Conservation (phyloP, 2,113 vertebrate species). For the Nothocercus nigrocapillus region DNA sequence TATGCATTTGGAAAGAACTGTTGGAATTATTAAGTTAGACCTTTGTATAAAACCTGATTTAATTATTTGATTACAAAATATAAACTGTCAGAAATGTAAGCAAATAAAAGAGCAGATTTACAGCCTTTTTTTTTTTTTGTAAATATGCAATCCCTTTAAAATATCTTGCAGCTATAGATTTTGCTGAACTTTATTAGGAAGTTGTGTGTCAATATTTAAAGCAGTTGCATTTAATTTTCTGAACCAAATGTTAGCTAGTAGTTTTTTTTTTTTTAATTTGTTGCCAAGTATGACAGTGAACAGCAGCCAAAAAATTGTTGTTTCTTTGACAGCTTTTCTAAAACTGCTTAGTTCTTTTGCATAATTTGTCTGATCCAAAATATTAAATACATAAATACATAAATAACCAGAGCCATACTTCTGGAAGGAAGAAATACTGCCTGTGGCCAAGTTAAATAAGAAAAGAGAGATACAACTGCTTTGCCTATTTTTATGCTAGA, state of each 20-base stretch:
- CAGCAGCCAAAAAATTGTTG: background rate
- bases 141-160: background rate
- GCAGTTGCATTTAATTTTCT: background rate
- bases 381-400: background rate
- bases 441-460: accelerated
- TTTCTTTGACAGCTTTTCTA: constrained; percentile 10
- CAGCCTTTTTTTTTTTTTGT: background rate
- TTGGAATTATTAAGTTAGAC: background rate
- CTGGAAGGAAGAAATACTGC: background rate
- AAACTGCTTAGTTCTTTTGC: background rate
- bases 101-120: background rate
- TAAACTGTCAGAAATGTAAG: background rate
- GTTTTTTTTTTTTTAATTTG: background rate
- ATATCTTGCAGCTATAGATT: constrained; percentile 21
- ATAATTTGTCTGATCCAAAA: background rate
- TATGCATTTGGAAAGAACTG: background rate
- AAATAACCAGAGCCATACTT: background rate
- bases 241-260: background rate
- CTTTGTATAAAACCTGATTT: background rate
- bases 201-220: constrained; percentile 1
- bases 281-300: background rate
- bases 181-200: background rate
- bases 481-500: background rate
- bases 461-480: background rate
- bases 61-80: background rate